phyloP scores from a whole-genome alignment of 2,113 vertebrate genomes.

The Muscicapa adusta region DNA sequence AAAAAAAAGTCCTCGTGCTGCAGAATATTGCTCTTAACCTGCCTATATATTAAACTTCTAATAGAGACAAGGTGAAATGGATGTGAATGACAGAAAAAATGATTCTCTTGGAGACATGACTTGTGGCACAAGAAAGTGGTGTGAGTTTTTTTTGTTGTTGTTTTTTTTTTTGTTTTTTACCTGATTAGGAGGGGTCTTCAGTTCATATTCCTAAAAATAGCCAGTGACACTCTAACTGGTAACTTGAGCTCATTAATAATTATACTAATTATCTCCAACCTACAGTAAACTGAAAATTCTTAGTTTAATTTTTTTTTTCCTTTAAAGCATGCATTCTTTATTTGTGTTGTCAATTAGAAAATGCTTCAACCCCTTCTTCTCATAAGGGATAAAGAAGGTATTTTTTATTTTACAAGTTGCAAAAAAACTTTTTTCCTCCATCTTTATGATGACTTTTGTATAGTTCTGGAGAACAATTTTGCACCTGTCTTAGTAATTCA shows the following conservation, averaged over 20 bases:
- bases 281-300: constrained; percentile 7
- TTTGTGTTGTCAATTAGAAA: background rate
- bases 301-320: background rate
- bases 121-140: constrained; percentile 61
- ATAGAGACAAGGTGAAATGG: constrained; percentile 58
- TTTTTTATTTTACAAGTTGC: background rate
- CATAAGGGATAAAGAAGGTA: background rate
- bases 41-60: background rate
- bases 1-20: background rate
- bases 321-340: background rate
- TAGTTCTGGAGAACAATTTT: background rate
- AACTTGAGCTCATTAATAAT: constrained; percentile 72
- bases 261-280: constrained; percentile 71
- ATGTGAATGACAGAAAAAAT: constrained; percentile 55
- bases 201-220: constrained; percentile 61
- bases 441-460: background rate
- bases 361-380: background rate
- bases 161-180: background rate
- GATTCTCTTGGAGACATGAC: constrained; percentile 64
- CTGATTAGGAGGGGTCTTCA: background rate
- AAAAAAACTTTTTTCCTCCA: background rate
- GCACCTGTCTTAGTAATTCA: background rate
- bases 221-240: constrained; percentile 67
- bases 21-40: background rate
- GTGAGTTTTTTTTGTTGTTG: background rate